phyloP scores from a whole-genome alignment of 2,113 vertebrate genomes.

The Ascaphus truei region DNA sequence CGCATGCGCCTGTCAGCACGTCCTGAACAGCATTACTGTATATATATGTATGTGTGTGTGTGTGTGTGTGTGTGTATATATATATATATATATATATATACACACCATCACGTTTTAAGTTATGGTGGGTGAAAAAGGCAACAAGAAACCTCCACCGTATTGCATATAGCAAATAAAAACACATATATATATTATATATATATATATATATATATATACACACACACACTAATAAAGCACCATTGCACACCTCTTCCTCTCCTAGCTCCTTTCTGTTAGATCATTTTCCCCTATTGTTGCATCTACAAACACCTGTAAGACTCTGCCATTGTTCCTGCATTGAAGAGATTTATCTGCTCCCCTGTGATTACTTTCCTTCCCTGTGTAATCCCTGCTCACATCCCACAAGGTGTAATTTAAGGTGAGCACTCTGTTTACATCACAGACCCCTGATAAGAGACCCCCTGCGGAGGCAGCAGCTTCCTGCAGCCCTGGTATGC shows the following conservation, averaged over 20 bases:
- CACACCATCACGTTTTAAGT: no score
- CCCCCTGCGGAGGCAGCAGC: not conserved
- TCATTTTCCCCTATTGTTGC: not conserved
- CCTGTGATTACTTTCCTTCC: not conserved
- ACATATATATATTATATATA: not conserved
- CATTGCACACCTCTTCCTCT: not conserved
- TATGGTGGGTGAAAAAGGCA: no score
- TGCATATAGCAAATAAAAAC: no score
- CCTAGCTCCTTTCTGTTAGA: not conserved
- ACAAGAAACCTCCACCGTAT: no score
- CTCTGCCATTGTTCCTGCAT: not conserved
- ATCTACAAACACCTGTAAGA: not conserved
- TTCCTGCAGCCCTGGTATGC: not conserved
- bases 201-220: not conserved
- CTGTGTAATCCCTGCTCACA: not conserved
- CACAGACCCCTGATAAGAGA: not conserved
- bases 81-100: no score
- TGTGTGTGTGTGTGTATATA: no score
- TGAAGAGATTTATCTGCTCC: not conserved
- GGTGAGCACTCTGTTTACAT: not conserved
- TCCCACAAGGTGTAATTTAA: not conserved
- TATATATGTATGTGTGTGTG: no score
- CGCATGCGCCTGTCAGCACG: no score
- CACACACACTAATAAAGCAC: not conserved
- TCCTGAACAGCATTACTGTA: no score